Base-by-base conservation (phyloP, 2,888 invertebrate genomes). In the Callosobruchus maculatus region DNA sequence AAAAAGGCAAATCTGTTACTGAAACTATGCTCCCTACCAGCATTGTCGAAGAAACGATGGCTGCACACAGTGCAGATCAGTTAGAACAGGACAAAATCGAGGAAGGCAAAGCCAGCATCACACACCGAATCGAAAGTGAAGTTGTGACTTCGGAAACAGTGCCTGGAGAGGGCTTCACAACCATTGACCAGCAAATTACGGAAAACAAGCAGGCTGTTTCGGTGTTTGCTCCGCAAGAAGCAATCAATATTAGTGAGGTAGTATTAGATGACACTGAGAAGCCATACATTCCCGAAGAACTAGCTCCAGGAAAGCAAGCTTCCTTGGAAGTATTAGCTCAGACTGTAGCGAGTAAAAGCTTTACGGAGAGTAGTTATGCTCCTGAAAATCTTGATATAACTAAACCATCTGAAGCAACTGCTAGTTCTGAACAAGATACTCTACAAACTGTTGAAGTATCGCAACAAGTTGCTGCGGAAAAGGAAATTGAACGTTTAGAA, bases 1-100 rank as follows among this genome's bases (percentile, higher is more conserved):
- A 90, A 76, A 88, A 85, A 80, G 87, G 89, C 4, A 90, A 90
- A 85, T 75, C 85, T 22, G 85, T 88, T 7, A 87, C 89, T 4
- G 85, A 88, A 1, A 88, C 88, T 79, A 86, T 89, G 0, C 83
- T 92, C 0, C 87, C 90, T 68, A 90, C 90, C 0, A 86, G 90
- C 70, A 85, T 90, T 76, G 87, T 89, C n/a, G 84, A 87, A 76
- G 84, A 86, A 76, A 87, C 86, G 2, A 85, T 80, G 67, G 87
- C 89, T 22, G 89, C 88, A 76, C 80, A 89, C 73, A 85, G 84
- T 70, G 83, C 87, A 70, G 83, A 85, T 31, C 73, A 77, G 31
- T 72, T 85, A 20, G 75, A 80, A 67, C 74, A 78, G 49, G 31
- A 31, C 13, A 77, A 76, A 70, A 83, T 86, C 20, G 78, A 84